phyloP scores from a whole-genome alignment of 1,140 invertebrate species.

The Ips nitidus region DNA sequence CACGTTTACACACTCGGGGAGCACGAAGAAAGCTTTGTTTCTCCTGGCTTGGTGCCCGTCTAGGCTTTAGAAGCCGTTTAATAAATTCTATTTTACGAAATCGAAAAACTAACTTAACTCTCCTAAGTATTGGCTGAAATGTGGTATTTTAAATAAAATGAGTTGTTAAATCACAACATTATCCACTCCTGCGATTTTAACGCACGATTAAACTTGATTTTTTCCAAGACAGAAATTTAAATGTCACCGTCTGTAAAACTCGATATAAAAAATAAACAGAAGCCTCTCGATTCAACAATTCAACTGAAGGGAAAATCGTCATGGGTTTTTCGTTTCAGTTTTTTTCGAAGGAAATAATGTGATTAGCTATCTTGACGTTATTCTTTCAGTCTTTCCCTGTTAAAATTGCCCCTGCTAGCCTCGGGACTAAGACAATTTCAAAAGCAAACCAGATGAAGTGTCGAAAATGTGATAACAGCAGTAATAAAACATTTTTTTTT shows the following conservation, averaged over 20 bases:
- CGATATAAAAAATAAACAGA: conserved; percentile 26
- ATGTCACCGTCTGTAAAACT: conserved; percentile 3
- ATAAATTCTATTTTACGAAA: too few species aligned
- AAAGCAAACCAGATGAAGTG: conserved; percentile 28
- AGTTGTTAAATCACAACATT: too few species aligned
- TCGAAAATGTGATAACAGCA: conserved; percentile 23
- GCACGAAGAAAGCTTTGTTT: conserved; percentile 47
- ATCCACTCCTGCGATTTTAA: too few species aligned
- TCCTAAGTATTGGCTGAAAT: too few species aligned
- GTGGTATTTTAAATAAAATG: too few species aligned
- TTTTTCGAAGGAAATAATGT: conserved; percentile 29
- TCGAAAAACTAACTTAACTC: too few species aligned
- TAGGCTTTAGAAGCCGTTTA: conserved; percentile 16
- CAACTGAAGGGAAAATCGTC: conserved; percentile 26
- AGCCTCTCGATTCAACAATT: conserved; percentile 25
- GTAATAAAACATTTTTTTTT: conserved; percentile 4
- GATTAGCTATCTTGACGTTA: conserved; percentile 30
- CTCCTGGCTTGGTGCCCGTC: conserved; percentile 47
- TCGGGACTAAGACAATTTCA: conserved; percentile 16
- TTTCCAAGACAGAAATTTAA: neutral
- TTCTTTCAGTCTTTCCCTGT: conserved; percentile 23
- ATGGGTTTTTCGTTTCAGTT: conserved; percentile 26
- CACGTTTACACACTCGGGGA: conserved; percentile 53
- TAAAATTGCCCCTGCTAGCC: conserved; percentile 28
- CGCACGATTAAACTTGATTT: neutral